Evolutionary conservation across 1,140 invertebrate species (phyloP).

Genomic region (Drosophila nebulosa): DNA sequence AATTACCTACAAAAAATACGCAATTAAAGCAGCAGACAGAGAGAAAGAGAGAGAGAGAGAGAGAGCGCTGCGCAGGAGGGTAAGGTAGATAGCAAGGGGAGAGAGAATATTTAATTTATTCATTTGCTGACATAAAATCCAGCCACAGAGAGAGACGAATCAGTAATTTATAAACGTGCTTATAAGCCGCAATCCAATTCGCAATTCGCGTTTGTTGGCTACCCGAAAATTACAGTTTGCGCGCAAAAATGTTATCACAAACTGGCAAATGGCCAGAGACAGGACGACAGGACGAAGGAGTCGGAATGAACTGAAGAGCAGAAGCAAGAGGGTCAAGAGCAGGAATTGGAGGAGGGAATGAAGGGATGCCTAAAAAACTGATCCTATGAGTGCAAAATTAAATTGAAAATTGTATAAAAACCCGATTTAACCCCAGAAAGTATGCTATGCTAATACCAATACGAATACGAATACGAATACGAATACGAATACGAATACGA

Average conservation of each 20-base stretch:
- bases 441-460: not conserved
- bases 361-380: conserved; percentile 30
- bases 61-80: not conserved
- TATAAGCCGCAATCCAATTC: conserved; percentile 76
- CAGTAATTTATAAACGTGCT: conserved; percentile 77
- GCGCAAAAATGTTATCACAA: conserved; percentile 43
- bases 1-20: conserved; percentile 43
- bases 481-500: not conserved
- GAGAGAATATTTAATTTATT: conserved; percentile 70
- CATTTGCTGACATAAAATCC: conserved; percentile 55
- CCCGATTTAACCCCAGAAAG: conserved; percentile 39
- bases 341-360: not conserved
- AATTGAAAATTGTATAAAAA: conserved; percentile 56
- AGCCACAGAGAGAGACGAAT: conserved; percentile 46
- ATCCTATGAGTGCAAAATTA: conserved; percentile 50
- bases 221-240: conserved; percentile 61
- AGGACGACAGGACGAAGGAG: not conserved
- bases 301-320: conserved; percentile 23
- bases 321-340: conserved; percentile 10
- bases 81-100: not conserved
- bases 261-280: conserved; percentile 32
- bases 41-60: no score
- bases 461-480: not conserved
- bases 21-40: conserved; percentile 49
- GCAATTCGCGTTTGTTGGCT: conserved; percentile 47